These are phyloP conservation scores for Momotus momota DNA, from an alignment of 2,797 vertebrate species.

Conservation along the genomic window DNA sequence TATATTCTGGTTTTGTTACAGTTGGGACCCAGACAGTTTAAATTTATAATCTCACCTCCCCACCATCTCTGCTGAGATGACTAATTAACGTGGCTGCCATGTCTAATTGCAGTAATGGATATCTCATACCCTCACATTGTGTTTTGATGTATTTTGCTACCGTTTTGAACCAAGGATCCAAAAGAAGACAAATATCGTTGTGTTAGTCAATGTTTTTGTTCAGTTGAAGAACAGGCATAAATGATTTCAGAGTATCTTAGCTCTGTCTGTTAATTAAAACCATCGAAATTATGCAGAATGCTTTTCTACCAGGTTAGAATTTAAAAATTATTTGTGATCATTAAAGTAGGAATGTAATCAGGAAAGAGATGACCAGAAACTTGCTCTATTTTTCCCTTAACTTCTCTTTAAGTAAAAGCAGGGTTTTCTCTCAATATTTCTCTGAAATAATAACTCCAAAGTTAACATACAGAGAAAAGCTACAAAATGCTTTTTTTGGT, in stretches of 20 bases:
- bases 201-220: not conserved
- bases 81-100: conserved; percentile 18
- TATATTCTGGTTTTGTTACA: conserved; percentile 17
- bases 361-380: not conserved
- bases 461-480: not conserved
- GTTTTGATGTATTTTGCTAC: conserved; percentile 50
- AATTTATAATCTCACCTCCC: conserved; percentile 34
- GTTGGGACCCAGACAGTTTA: not conserved
- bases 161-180: conserved; percentile 3
- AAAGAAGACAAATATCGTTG: conserved; percentile 30
- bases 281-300: not conserved
- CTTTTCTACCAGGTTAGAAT: not conserved
- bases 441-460: not conserved
- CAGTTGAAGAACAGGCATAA: not conserved
- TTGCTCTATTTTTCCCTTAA: not conserved
- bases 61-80: not conserved
- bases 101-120: not conserved
- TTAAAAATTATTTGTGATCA: not conserved
- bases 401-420: not conserved
- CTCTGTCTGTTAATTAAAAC: not conserved
- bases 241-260: not conserved
- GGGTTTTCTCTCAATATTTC: not conserved
- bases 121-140: conserved; percentile 23
- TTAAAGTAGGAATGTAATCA: not conserved
- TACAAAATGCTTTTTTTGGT: not conserved